A percentile compares a stretch with the other conserved stretches of the same genome.
phyloP scores from a whole-genome alignment of 2,888 invertebrate species.

The Cacoxenus indagator region DNA sequence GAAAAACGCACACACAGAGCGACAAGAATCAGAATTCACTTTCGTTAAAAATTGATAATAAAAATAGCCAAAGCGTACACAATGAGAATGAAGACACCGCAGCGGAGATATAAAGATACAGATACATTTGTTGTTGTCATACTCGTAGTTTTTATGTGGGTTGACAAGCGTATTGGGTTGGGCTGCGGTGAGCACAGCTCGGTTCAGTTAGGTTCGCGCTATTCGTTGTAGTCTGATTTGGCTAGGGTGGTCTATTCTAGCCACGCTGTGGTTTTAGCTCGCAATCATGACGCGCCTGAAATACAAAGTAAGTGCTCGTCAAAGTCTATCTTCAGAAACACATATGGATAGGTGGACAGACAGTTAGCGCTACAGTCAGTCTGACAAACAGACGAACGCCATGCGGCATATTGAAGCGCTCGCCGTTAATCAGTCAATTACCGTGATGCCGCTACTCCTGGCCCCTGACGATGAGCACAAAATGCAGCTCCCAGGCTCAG shows the following conservation, averaged over 20 bases:
- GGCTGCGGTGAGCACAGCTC: too few relatives aligned
- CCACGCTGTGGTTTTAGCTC: not conserved
- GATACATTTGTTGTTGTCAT: not conserved
- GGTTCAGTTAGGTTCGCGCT: not conserved
- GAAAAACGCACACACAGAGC: constrained; percentile 18
- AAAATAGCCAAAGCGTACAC: not conserved
- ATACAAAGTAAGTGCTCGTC: not conserved
- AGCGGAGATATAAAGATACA: not conserved
- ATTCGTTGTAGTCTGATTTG: not conserved
- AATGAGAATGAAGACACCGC: not conserved
- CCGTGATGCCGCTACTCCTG: too few relatives aligned
- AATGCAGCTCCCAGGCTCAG: too few relatives aligned
- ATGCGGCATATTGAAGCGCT: too few relatives aligned
- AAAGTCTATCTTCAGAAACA: too few relatives aligned
- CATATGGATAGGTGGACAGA: not conserved
- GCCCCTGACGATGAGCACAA: too few relatives aligned
- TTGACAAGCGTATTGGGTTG: too few relatives aligned
- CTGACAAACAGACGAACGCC: too few relatives aligned
- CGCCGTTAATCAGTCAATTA: too few relatives aligned
- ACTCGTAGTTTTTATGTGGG: not conserved
- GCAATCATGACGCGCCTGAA: not conserved
- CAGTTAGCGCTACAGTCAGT: not conserved
- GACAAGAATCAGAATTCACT: constrained; percentile 8
- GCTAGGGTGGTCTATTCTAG: not conserved
- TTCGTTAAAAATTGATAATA: constrained; percentile 11